A percentile compares a stretch with the other conserved stretches of the same genome.
phyloP scores from a whole-genome alignment of 2,888 invertebrate genomes.

The Galerucella pusilla region DNA sequence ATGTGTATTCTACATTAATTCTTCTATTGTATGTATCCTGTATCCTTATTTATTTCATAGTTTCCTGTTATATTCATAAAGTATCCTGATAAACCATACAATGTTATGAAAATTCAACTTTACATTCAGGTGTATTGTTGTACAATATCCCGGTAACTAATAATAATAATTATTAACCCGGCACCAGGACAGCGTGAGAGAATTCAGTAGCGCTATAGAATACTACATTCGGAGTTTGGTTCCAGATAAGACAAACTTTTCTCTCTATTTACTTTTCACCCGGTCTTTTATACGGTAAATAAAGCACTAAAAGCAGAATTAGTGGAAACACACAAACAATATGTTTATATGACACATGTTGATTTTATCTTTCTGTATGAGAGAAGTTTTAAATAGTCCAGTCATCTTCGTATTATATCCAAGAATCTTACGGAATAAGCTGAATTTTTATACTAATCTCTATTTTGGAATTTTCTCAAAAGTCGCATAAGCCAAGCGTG shows the following conservation, averaged over 20 bases:
- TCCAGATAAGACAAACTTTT: slow-evolving; percentile 36
- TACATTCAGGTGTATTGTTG: background rate
- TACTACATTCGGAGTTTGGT: slow-evolving; percentile 11
- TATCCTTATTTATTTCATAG: background rate
- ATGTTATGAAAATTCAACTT: background rate
- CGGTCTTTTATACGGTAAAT: slow-evolving; percentile 41
- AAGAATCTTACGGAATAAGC: no score
- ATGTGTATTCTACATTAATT: background rate
- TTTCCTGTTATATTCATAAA: background rate
- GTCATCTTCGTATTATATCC: no score
- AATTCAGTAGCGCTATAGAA: slow-evolving; percentile 31
- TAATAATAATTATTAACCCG: slow-evolving; percentile 8
- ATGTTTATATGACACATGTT: slow-evolving; percentile 44
- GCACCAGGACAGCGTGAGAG: slow-evolving; percentile 18
- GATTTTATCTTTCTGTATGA: slow-evolving; percentile 36
- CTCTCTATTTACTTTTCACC: slow-evolving; percentile 40
- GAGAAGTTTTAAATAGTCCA: slow-evolving; percentile 16
- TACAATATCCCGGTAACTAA: slow-evolving; percentile 7
- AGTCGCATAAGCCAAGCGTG: no score
- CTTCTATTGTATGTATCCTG: background rate
- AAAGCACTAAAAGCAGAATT: slow-evolving; percentile 42
- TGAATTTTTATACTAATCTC: no score
- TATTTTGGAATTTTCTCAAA: no score
- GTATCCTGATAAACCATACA: background rate
- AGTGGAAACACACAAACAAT: slow-evolving; percentile 43